A percentile compares a stretch with the other conserved stretches of the same genome.
Conservation (phyloP, 2,113 vertebrate species). For the Cavia porcellus region DNA sequence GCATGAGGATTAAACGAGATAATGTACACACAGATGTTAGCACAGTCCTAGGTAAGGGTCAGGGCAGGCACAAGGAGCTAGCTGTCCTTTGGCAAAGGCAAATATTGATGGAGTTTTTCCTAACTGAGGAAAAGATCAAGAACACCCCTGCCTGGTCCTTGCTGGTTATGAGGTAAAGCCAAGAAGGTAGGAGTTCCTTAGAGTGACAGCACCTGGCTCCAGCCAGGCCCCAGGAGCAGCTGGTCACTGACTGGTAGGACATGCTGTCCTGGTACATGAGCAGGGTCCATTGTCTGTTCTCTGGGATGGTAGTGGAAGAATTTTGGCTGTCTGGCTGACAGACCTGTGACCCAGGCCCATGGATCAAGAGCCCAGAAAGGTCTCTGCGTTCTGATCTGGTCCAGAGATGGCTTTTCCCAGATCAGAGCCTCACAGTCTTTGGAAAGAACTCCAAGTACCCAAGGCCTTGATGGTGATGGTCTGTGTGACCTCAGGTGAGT, state of each 20-base stretch:
- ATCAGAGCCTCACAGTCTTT: constrained; percentile 35
- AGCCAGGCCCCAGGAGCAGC: neutral
- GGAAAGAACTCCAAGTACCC: constrained; percentile 56
- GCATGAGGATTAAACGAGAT: neutral
- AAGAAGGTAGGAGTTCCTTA: neutral
- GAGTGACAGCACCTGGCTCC: neutral
- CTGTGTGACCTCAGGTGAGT: constrained; percentile 52
- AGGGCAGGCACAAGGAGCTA: neutral
- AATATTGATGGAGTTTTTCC: constrained; percentile 60
- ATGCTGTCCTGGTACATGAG: neutral
- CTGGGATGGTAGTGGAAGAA: neutral
- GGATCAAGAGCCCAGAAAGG: constrained; percentile 49
- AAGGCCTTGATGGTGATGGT: neutral
- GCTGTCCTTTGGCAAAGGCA: constrained; percentile 60
- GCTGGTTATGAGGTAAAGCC: neutral
- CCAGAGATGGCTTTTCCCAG: constrained; percentile 24
- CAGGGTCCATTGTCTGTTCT: neutral
- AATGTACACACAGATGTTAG: neutral
- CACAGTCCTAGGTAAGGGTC: neutral
- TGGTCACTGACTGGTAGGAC: neutral
- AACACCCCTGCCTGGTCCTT: constrained; percentile 43
- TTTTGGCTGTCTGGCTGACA: neutral
- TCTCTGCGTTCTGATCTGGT: neutral
- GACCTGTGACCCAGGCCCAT: neutral
- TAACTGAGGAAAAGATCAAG: constrained; percentile 56